phyloP scores from a whole-genome alignment of 2,113 vertebrate genomes.

The Peromyscus maniculatus region DNA sequence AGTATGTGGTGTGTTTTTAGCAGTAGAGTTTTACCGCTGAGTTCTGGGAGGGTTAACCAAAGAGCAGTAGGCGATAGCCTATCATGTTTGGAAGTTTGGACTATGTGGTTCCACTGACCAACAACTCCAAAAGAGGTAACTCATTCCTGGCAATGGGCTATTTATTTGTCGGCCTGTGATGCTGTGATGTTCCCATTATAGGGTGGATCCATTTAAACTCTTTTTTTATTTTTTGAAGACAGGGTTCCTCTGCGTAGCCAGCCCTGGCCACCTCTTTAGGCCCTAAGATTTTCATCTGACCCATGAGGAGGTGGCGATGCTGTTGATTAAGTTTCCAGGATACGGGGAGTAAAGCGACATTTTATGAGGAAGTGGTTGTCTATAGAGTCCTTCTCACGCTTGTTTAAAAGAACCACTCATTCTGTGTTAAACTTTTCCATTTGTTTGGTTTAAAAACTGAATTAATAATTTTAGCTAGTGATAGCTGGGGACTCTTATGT shows the following conservation, averaged over 20 bases:
- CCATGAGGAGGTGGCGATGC: background rate
- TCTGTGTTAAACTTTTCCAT: background rate
- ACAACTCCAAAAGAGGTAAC: background rate
- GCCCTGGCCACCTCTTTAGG: background rate
- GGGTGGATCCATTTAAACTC: background rate
- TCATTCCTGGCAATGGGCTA: background rate
- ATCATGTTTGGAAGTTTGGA: background rate
- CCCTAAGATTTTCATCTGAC: background rate
- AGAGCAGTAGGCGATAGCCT: background rate
- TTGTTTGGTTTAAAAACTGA: background rate
- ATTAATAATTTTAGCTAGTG: background rate
- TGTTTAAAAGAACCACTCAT: background rate
- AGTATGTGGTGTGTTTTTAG: background rate
- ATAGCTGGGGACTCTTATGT: background rate
- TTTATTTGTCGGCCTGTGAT: background rate
- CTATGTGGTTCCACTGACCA: background rate
- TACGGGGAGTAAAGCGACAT: background rate
- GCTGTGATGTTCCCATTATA: background rate
- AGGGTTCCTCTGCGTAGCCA: background rate
- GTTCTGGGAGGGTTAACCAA: background rate
- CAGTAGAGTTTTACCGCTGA: background rate
- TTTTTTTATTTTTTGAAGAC: background rate
- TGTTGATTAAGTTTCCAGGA: background rate
- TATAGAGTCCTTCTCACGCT: background rate
- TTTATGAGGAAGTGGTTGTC: background rate